Percentiles rank a stretch among this genome's conserved stretches.
phyloP scores from a whole-genome alignment of 2,888 invertebrate species.

The Reticulitermes lucifugus region DNA sequence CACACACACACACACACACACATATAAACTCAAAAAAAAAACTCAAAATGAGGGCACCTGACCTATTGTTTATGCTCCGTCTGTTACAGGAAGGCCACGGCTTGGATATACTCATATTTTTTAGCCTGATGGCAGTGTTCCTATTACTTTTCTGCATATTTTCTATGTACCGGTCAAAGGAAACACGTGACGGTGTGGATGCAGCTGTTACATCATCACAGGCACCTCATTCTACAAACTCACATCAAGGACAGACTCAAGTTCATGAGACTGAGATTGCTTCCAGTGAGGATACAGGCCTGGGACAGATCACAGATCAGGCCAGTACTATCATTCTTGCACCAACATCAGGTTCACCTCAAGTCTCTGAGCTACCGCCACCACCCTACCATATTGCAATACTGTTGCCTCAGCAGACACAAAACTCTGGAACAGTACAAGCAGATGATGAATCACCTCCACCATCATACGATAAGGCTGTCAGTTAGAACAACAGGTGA shows the following conservation, averaged over 20 bases:
- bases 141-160: conserved; percentile 74
- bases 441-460: conserved; percentile 71
- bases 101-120: conserved; percentile 72
- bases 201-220: conserved; percentile 55
- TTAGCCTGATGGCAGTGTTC: conserved; percentile 70
- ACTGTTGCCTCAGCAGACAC: conserved; percentile 71
- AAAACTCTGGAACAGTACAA: conserved; percentile 51
- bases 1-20: too few relatives aligned
- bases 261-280: conserved; percentile 37
- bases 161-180: conserved; percentile 66
- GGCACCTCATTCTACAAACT: conserved; percentile 23
- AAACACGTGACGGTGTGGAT: conserved; percentile 60
- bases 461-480: conserved; percentile 78
- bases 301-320: conserved; percentile 26
- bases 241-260: conserved; percentile 28
- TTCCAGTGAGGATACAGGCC: conserved; percentile 38
- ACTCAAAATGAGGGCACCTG: too few relatives aligned
- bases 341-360: conserved; percentile 52
- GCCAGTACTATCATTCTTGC: conserved; percentile 40
- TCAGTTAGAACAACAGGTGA: conserved; percentile 58
- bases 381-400: conserved; percentile 90
- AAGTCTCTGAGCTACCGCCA: conserved; percentile 68
- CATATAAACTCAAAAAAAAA: too few relatives aligned
- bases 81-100: conserved; percentile 63
- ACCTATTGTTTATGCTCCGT: not conserved